Base-by-base conservation (phyloP, 2,113 vertebrate species). In the Austrofundulus limnaeus region DNA sequence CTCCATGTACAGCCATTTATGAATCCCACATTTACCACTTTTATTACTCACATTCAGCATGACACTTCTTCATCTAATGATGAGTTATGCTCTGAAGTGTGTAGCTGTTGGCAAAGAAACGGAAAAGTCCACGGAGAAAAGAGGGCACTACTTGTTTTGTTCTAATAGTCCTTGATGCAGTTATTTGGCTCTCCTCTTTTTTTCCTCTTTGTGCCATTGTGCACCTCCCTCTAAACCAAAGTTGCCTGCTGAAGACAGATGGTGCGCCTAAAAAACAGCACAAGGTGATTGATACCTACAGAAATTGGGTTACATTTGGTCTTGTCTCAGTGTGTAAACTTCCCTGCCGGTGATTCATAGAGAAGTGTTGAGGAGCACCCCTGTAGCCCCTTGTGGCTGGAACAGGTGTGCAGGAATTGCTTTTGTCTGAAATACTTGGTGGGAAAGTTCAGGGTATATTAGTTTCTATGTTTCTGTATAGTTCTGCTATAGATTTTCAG, bases 281-380 rank as follows among this genome's bases (percentile, higher is more conserved):
- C 59, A 70, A 62, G 62, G 70, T 91, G 89, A 91, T 92, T 90
- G 90, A 91, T 91, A 90, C 82, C 83, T 88, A 81, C 81, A 86
- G 82, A 89, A 92, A 91, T 87, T 88, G 85, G 90, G 87, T 89
- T 92, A 91, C 85, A 81, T 92, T 91, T 88, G 83, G 87, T 81
- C 76, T 77, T 69, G 79, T 87, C 80, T 86, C 83, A 39, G 47
- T 84, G 76, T 74, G 85, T 86, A 89, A 91, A 89, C 81, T 81
- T 72, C 66, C 55, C 52, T 62, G 72, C 78, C 31, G 66, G 73
- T 90, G 90, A 92, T 91, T 90, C 84, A 90, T 89, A 75, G 80
- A 70, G 81, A 80, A 82, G 81, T 72, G 75, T 66, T 85, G 83
- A 87, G 85, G 83, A 83, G 84, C 77, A 78, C 57, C 58, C 46